Percentiles rank a stretch among this genome's conserved stretches.
phyloP scores from a whole-genome alignment of 2,888 invertebrate species.

The Julus scandinavius region DNA sequence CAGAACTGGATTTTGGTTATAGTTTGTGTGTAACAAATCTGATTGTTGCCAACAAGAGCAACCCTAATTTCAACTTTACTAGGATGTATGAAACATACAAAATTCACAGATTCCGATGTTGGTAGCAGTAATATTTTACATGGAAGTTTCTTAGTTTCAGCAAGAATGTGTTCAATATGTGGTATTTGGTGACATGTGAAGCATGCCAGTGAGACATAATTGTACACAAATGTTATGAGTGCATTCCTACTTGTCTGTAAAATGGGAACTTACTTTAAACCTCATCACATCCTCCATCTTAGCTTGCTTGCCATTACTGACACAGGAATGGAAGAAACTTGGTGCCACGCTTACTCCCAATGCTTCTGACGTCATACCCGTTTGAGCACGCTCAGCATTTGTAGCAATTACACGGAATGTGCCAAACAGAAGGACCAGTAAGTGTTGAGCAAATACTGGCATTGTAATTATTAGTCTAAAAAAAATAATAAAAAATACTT shows the following conservation, averaged over 20 bases:
- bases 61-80: not conserved
- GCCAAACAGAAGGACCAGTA: constrained; percentile 94
- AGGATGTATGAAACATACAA: not conserved
- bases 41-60: not conserved
- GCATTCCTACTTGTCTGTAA: not conserved
- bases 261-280: constrained; percentile 78
- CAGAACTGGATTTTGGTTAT: not conserved
- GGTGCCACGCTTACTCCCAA: constrained; percentile 95
- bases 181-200: not conserved
- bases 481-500: constrained; percentile 56
- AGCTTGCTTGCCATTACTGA: constrained; percentile 92
- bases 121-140: not conserved
- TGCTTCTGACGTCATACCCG: constrained; percentile 95
- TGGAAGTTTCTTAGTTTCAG: not conserved
- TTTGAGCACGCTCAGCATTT: constrained; percentile 87
- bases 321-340: constrained; percentile 95
- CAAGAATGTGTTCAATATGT: not conserved
- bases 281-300: constrained; percentile 95
- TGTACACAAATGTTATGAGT: not conserved
- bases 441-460: constrained; percentile 89
- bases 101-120: not conserved
- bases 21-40: not conserved
- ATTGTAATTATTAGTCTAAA: constrained; percentile 86
- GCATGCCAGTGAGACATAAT: constrained; percentile 4
- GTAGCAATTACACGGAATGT: constrained; percentile 96